These are phyloP conservation scores for Rhingia campestris DNA, from an alignment of 2,888 invertebrate genomes.

Conservation along the genomic window DNA sequence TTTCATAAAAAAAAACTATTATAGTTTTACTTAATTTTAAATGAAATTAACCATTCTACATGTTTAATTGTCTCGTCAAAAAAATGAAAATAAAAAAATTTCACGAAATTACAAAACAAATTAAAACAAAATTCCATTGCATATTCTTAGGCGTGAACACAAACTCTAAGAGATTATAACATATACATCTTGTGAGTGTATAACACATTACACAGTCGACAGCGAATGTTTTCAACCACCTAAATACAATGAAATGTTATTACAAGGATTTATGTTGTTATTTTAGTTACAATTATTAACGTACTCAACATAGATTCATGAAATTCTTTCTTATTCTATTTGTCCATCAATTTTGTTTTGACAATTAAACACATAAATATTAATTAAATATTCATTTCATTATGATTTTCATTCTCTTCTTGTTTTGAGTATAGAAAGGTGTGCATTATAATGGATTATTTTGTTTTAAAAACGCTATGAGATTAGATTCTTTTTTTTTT, in stretches of 20 bases:
- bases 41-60: conserved; percentile 39
- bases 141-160: conserved; percentile 15
- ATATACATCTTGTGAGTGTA: conserved; percentile 1
- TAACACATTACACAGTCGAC: conserved; percentile 29
- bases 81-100: conserved; percentile 33
- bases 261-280: conserved; percentile 1
- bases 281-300: conserved; percentile 43
- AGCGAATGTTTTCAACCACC: not conserved
- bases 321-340: conserved; percentile 26
- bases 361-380: conserved; percentile 74
- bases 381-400: conserved; percentile 74
- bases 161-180: conserved; percentile 15
- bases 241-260: not conserved
- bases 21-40: conserved; percentile 68
- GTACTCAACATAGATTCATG: conserved; percentile 26
- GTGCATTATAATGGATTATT: conserved; percentile 75
- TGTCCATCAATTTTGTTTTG: conserved; percentile 23
- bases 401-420: conserved; percentile 71
- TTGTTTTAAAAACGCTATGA: conserved; percentile 61
- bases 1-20: conserved; percentile 18
- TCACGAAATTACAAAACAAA: not conserved
- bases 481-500: conserved; percentile 63
- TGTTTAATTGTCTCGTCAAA: conserved; percentile 65
- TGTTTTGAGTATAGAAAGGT: conserved; percentile 52
- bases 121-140: conserved; percentile 8